A percentile compares a stretch with the other conserved stretches of the same genome.
Evolutionary conservation across 2,888 invertebrate genomes (phyloP).

Genomic region (Zygogramma bicolorata): DNA sequence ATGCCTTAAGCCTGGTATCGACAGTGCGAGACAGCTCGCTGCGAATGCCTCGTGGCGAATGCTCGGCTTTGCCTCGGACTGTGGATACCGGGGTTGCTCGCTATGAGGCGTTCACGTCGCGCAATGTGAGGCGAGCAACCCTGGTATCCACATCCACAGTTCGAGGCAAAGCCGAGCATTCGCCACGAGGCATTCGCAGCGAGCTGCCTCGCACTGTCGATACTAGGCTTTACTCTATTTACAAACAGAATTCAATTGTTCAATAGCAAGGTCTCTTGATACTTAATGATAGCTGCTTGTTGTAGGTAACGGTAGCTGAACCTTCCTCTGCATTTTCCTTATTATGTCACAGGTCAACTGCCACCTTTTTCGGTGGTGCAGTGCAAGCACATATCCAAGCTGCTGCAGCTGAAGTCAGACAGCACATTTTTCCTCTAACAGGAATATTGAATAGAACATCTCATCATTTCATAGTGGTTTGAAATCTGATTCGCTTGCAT

Average conservation of each 20-base stretch:
- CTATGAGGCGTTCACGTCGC: no score
- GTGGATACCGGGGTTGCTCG: no score
- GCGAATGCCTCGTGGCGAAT: no score
- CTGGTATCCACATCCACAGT: no score
- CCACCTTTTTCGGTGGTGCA: slow-evolving; percentile 80
- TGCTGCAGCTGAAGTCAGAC: slow-evolving; percentile 90
- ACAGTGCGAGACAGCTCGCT: no score
- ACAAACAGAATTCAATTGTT: slow-evolving; percentile 73
- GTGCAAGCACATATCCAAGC: slow-evolving; percentile 94
- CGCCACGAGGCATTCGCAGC: no score
- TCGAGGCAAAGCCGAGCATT: no score
- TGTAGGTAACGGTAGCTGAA: slow-evolving; percentile 80
- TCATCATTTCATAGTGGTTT: slow-evolving; percentile 84
- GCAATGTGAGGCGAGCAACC: no score
- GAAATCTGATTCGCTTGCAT: slow-evolving; percentile 83
- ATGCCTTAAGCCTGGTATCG: no score
- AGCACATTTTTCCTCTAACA: slow-evolving; percentile 87
- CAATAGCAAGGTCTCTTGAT: slow-evolving; percentile 76
- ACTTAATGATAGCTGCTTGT: slow-evolving; percentile 76
- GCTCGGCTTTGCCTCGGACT: no score
- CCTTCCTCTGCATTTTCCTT: slow-evolving; percentile 89
- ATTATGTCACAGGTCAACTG: slow-evolving; percentile 87
- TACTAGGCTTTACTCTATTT: slow-evolving; percentile 46
- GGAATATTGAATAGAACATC: slow-evolving; percentile 90
- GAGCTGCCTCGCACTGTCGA: no score